Conservation (phyloP, 2,113 vertebrate species). For the Holacanthus passer region DNA sequence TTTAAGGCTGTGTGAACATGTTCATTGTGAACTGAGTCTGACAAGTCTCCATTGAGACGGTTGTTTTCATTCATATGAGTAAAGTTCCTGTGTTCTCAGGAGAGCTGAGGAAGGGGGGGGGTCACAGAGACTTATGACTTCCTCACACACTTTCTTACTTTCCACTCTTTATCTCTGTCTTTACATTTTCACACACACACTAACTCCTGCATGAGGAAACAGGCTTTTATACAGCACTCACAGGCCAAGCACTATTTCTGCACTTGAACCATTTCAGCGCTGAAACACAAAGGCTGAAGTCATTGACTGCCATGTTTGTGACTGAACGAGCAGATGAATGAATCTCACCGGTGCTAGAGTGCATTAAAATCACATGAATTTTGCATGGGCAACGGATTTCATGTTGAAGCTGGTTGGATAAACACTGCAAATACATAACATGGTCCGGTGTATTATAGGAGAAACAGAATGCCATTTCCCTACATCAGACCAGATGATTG, state of each 20-base stretch:
- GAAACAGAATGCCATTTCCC: slow-evolving; percentile 13
- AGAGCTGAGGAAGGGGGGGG: background rate
- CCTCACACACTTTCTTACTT: slow-evolving; percentile 20
- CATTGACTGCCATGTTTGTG: slow-evolving; percentile 16
- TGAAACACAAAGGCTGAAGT: slow-evolving; percentile 21
- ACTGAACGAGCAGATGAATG: slow-evolving; percentile 28
- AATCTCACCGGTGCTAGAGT: background rate
- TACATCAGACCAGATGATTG: slow-evolving; percentile 27
- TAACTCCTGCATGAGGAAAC: slow-evolving; percentile 34
- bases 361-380: slow-evolving; percentile 45
- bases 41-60: slow-evolving; percentile 5
- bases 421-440: slow-evolving; percentile 46
- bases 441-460: slow-evolving; percentile 9
- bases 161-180: slow-evolving; percentile 5
- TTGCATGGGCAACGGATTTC: slow-evolving; percentile 39
- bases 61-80: slow-evolving; percentile 50
- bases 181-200: slow-evolving; percentile 19
- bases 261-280: slow-evolving; percentile 20
- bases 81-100: slow-evolving; percentile 42
- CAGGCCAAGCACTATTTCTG: slow-evolving; percentile 35
- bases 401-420: slow-evolving; percentile 2
- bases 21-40: slow-evolving; percentile 26
- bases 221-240: slow-evolving; percentile 32
- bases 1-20: slow-evolving; percentile 30
- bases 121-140: slow-evolving; percentile 30